Evolutionary conservation across 2,113 vertebrate species (phyloP).

Genomic region (Columbina picui): DNA sequence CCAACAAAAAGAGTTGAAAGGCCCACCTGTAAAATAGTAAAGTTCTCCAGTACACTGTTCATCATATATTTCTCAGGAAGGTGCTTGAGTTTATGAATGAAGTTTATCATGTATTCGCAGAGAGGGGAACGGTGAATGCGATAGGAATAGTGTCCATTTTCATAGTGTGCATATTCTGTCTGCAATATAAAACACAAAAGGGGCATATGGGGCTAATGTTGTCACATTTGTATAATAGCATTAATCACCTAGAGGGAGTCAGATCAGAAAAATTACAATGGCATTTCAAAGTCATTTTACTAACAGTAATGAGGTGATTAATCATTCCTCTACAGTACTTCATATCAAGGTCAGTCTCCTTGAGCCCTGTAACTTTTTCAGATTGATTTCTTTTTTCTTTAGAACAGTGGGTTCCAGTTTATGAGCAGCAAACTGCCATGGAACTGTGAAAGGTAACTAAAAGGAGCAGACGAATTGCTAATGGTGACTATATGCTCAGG

Average conservation of each 20-base stretch:
- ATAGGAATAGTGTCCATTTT: constrained; percentile 90
- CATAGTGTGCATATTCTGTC: constrained; percentile 92
- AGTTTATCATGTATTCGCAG: constrained; percentile 97
- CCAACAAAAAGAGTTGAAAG: background rate
- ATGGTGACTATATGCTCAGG: background rate
- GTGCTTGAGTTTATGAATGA: constrained; percentile 96
- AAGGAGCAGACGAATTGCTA: background rate
- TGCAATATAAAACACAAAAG: constrained; percentile 49
- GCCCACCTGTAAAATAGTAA: constrained; percentile 92
- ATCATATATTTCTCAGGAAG: constrained; percentile 97
- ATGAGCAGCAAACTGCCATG: background rate
- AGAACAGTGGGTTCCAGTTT: background rate
- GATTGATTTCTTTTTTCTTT: background rate
- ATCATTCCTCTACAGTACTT: background rate
- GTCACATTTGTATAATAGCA: background rate
- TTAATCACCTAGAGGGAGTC: background rate
- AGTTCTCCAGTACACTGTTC: constrained; percentile 97
- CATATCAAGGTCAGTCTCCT: background rate
- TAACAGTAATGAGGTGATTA: background rate
- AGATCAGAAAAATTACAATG: background rate
- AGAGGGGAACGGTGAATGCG: constrained; percentile 93
- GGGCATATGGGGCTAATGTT: background rate
- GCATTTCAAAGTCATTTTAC: background rate
- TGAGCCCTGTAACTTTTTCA: background rate
- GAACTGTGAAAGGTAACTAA: background rate